Base-by-base conservation (phyloP, 2,113 vertebrate genomes). In the Elachura formosa region DNA sequence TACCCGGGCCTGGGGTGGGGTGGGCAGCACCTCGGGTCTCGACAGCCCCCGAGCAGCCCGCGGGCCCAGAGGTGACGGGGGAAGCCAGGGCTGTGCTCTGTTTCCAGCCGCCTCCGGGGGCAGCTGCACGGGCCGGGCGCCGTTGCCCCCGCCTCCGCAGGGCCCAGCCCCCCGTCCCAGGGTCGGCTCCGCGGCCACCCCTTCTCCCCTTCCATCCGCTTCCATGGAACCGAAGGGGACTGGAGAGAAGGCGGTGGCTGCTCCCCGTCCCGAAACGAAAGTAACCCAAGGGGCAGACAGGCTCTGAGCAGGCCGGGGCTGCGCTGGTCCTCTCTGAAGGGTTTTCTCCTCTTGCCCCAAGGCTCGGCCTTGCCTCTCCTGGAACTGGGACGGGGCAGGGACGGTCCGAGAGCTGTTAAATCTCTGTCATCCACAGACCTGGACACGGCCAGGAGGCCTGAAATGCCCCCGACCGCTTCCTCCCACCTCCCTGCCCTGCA, bases 261-360 rank as follows among this genome's bases (percentile, higher is more conserved):
- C 11, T 26, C 17, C 11, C 8, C 4, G 11, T 46, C 40, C 45
- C 43, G 43, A 88, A 92, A 59, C 4, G 8, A 34, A 19, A 55
- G 40, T 31, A 29, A 41, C 4, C 4, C 15, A 16, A 15, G 25
- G 10, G 25, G 52, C 16, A 45, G 9, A 13, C 13, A 38, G 14
- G 15, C 10, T n/a, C 10, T n/a, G 54, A 67, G 26, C 19, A 58
- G 8, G 8, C 17, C 5, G 21, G 26, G 5, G 41, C 1, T 43
- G 24, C 5, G 1, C 49, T n/a, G 16, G 24, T 28, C 19, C 36
- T 14, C 19, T 52, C 23, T 13, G 12, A 23, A 23, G 5, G 4
- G 17, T 43, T 31, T 46, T 24, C 7, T 6, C 20, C 5, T 0
- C 24, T 22, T 10, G 19, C 8, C n/a, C 62, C 19, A 1, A 1